Base-by-base conservation (phyloP, 2,888 invertebrate species). In the Caenorhabditis japonica region DNA sequence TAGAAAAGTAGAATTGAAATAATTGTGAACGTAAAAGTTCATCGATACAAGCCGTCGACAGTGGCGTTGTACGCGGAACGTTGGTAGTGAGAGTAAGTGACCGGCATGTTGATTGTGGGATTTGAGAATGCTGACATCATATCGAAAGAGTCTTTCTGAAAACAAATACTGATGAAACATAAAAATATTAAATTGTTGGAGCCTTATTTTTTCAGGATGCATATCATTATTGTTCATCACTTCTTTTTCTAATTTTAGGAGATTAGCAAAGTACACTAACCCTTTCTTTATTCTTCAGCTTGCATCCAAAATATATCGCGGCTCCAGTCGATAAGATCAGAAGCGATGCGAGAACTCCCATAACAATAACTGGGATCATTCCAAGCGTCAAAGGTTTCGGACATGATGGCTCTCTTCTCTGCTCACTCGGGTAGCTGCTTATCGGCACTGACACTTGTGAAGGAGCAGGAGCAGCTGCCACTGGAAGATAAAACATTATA, bases 41-140 rank as follows among this genome's bases (percentile, higher is more conserved):
- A 66, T 43, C 56, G 51, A 27, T 58, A 68, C 1, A 59, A 15
- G 43, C 46, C 53, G 23, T 68, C 59, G 17, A 59, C 49, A 7
- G 66, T 58, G 38, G 58, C 56, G 43, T 70, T 70, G 36, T 60
- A 71, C 2, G 62, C 55, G 21, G 71, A 71, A 15, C 52, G 30
- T 27, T 71, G 71, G 25, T 60, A 62, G 47, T 66, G 66, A 0
- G 72, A 60, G 49, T 66, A 73, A 27, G 66, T 39, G 55, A 73
- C 60, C 0, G 73, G 73, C 52, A 59, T 38, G 34, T 38, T 47
- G 39, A 66, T 33, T 1, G 55, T 56, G 4, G 66, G 51, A 27
- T 73, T 73, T 2, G 73, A 73, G 49, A 60, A 73, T 7, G 74
- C 62, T 0, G 74, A 74, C 61, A 74, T 62, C 58, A 74, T 62